Evolutionary conservation across 2,888 invertebrate genomes (phyloP), one percentile per base, ranked within the genome.

Genomic region (Merodon equestris): DNA sequence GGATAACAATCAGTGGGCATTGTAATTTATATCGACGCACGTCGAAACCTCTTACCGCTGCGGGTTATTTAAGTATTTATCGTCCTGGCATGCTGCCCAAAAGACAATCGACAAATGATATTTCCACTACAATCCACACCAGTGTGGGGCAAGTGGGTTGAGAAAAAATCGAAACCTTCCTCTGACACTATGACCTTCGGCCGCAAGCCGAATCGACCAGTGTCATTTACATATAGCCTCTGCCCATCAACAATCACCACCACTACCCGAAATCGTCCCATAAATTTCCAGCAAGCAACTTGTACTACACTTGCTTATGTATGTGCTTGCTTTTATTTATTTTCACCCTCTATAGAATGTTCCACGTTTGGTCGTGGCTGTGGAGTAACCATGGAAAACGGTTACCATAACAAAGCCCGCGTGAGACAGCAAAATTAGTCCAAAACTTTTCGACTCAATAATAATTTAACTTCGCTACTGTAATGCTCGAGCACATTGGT

Each of bases 131-230:
- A 13, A 44, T 5, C 42, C 4, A 44, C 42, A 0, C 45, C 14
- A 2, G 34, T 15, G 34, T 15, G 9, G 9, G 2, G 34, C 9
- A n/a, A 53, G 1, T 1, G 7, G 10, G n/a, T 27, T 38, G 44
- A 12, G n/a, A 48, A 45, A 40, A 51, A 17, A 64, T 18, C 34
- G 34, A 45, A 50, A 47, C 15, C 18, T 17, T 2, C 36, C 14
- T 56, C 27, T 68, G 68, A 74, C 53, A 64, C 71, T 64, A 40
- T 75, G 70, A 75, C 71, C 74, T 74, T 74, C 73, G 68, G 68
- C 48, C 57, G 27, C 47, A 51, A 75, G 18, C 45, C 36, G 40
- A 64, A 64, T 75, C 75, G 75, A 71, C 54, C 71, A 71, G 53
- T 75, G 58, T 64, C 70, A 71, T 63, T 27, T 27, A 45, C 44